Conservation (phyloP, 1,140 invertebrate species). For the Drosophila sproati region DNA sequence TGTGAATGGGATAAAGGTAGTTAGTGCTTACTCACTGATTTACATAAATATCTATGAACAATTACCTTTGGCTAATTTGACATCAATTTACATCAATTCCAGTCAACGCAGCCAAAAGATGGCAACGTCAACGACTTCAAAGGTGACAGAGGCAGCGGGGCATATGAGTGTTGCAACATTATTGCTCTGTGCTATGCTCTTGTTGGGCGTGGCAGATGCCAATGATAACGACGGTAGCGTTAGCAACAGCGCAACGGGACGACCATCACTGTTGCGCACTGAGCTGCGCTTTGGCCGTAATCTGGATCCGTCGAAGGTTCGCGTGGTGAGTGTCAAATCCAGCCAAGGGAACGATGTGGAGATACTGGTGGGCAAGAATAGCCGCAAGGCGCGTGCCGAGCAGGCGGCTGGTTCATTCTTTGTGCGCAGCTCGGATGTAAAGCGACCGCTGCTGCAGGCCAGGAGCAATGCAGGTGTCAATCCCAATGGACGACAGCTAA, state of each 20-base stretch:
- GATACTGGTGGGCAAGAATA: slow-evolving; percentile 89
- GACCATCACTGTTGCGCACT: slow-evolving; percentile 88
- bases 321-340: slow-evolving; percentile 90
- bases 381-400: slow-evolving; percentile 67
- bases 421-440: slow-evolving; percentile 84
- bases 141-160: slow-evolving; percentile 14
- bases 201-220: slow-evolving; percentile 9
- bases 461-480: slow-evolving; percentile 12
- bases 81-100: slow-evolving; percentile 35
- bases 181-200: slow-evolving; percentile 14
- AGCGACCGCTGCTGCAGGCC: slow-evolving; percentile 25
- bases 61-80: slow-evolving; percentile 47
- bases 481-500: slow-evolving; percentile 48
- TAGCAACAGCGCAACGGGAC: slow-evolving; percentile 60
- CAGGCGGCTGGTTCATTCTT: slow-evolving; percentile 83
- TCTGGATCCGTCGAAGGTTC: slow-evolving; percentile 90
- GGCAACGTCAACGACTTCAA: slow-evolving; percentile 30
- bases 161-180: slow-evolving; percentile 16
- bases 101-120: slow-evolving; percentile 46
- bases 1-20: neutral
- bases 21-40: neutral
- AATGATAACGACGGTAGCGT: slow-evolving; percentile 1
- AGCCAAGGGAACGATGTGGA: slow-evolving; percentile 90
- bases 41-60: slow-evolving; percentile 16
- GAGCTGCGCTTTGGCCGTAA: slow-evolving; percentile 91